Base-by-base conservation (phyloP, 2,113 vertebrate species). In the Gadus chalcogrammus region DNA sequence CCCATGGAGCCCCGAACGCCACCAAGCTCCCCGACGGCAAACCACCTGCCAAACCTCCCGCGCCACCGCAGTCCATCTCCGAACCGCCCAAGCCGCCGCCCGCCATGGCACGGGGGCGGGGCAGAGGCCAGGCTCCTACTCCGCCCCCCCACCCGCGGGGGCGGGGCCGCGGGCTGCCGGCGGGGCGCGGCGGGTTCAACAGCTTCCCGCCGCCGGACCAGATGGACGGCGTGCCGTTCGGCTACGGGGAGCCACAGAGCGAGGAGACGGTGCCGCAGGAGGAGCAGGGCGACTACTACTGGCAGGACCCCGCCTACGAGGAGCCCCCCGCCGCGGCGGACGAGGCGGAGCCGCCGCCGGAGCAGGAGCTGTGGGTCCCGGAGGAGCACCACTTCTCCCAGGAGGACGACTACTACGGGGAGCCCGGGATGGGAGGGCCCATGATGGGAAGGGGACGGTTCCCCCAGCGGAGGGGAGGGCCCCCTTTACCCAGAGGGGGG, bases 351-450 rank as follows among this genome's bases (percentile, higher is more conserved):
- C 75, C 65, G 16, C 78, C 77, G 0, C 67, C 63, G 18, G 88
- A 90, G 77, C 86, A 92, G 59, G 81, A 80, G 11, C 80, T 87
- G 48, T 89, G 95, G 95, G 84, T 93, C 85, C 78, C 92, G 81
- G 78, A 93, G 82, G 90, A 95, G 61, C 89, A 94, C 68, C 92
- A 89, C 53, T 93, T 89, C 6, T 35, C 69, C 18, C 2, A 66
- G 73, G 87, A 87, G 16, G 90, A 92, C 42, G 87, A 91, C 4
- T 92, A 89, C 78, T 91, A 90, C 74, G 89, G 94, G 87, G 85
- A 91, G 68, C 84, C 90, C 77, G 61, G 77, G 0, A 75, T 60
- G 27, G 66, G 85, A 89, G 22, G 78, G 75, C 2, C 88, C 5
- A 71, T 89, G 69, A 69, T 88, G 42, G 92, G 92, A 15, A 82